phyloP scores from a whole-genome alignment of 2,888 invertebrate genomes.

The Platynereis dumerilii region DNA sequence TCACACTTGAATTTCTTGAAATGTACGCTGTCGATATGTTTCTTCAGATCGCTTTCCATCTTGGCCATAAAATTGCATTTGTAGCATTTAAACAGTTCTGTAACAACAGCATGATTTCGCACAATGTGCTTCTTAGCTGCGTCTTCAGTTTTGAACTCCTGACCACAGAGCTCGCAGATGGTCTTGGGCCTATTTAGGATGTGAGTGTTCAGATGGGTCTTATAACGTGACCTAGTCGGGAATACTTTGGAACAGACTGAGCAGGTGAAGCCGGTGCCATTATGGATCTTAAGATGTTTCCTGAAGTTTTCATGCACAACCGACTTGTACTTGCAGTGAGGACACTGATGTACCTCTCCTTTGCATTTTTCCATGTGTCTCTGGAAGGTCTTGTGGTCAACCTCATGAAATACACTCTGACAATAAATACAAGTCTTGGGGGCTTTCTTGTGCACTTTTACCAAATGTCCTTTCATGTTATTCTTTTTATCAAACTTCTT shows the following conservation, averaged over 20 bases:
- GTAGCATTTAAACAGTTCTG: slow-evolving; percentile 15
- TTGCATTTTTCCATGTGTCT: slow-evolving; percentile 35
- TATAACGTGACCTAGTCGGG: slow-evolving; percentile 22
- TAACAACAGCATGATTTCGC: slow-evolving; percentile 23
- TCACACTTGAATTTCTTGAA: slow-evolving; percentile 28
- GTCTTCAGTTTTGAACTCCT: slow-evolving; percentile 26
- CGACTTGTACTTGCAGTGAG: slow-evolving; percentile 30
- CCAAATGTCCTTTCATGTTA: slow-evolving; percentile 28
- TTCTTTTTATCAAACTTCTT: slow-evolving; percentile 30
- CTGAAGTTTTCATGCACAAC: slow-evolving; percentile 24
- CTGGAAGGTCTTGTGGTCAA: slow-evolving; percentile 29
- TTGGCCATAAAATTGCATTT: slow-evolving; percentile 30
- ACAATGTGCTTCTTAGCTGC: slow-evolving; percentile 31
- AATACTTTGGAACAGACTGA: slow-evolving; percentile 27
- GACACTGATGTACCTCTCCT: slow-evolving; percentile 23
- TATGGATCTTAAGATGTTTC: slow-evolving; percentile 31
- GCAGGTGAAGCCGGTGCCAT: slow-evolving; percentile 31
- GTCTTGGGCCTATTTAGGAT: slow-evolving; percentile 18
- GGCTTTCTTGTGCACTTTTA: slow-evolving; percentile 29
- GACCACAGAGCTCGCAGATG: slow-evolving; percentile 29
- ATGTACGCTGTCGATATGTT: slow-evolving; percentile 31
- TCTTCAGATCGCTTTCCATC: slow-evolving; percentile 30
- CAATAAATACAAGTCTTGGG: slow-evolving; percentile 28
- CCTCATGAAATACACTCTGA: slow-evolving; percentile 2
- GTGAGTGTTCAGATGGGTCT: slow-evolving; percentile 23